Percentiles rank a stretch among this genome's conserved stretches.
These are phyloP conservation scores for Hypocryptadius cinnamomeus DNA, from an alignment of 2,113 vertebrate species.

Conservation along the genomic window DNA sequence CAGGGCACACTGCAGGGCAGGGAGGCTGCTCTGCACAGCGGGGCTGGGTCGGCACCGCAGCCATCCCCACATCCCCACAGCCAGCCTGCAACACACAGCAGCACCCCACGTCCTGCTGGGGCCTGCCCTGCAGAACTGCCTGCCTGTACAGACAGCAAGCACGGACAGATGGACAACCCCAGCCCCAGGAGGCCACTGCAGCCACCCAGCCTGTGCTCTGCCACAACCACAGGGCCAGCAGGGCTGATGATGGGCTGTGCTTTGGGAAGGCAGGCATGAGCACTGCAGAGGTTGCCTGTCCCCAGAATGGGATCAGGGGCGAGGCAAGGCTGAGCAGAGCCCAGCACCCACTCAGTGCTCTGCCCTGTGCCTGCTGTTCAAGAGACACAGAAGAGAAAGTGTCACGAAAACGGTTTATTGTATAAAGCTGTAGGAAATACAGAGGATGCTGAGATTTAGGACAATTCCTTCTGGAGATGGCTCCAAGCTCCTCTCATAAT, in stretches of 20 bases:
- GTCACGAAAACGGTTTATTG: conserved; percentile 63
- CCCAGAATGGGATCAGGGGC: neutral
- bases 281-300: rapidly evolving
- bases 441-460: conserved; percentile 56
- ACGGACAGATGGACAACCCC: neutral
- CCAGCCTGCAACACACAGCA: neutral
- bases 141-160: neutral
- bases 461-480: conserved; percentile 9
- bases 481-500: conserved; percentile 32
- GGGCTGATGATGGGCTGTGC: neutral
- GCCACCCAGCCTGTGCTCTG: neutral
- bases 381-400: neutral
- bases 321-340: neutral
- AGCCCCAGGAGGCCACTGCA: neutral
- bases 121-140: neutral
- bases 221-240: rapidly evolving
- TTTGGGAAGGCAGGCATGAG: neutral
- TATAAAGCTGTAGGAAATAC: conserved; percentile 63
- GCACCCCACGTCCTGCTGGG: neutral
- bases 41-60: rapidly evolving
- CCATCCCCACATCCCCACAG: rapidly evolving
- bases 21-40: rapidly evolving
- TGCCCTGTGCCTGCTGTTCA: neutral
- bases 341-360: rapidly evolving
- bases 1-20: neutral